Evolutionary conservation across 2,113 vertebrate species (phyloP), one percentile per base, ranked within the genome.

Genomic region (Bufo gargarizans): DNA sequence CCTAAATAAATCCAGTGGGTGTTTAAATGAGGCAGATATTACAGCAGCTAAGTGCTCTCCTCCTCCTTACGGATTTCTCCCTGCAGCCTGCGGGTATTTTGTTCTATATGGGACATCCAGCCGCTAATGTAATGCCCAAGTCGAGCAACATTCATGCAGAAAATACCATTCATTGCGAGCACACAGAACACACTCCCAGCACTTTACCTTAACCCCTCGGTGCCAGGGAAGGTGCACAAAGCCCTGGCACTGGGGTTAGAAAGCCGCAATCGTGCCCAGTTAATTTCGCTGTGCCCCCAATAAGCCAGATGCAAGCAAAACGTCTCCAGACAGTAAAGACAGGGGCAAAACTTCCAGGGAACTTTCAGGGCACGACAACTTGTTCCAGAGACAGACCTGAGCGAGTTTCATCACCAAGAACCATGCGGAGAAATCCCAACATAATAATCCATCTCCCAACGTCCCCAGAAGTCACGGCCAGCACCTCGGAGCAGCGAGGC

Each of bases 1-100:
- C 91, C 87, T 91, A 88, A 92, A 93, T 92, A 94, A 92, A 92
- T 94, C 90, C 90, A 90, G 90, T 89, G 87, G 86, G 89, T 91
- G 92, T 90, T 89, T 86, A 82, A 92, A 90, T 90, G 91, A 91
- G 90, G 92, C 90, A 86, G 91, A 90, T 89, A 91, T 89, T 77
- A 76, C 85, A 92, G 83, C 90, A 91, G 85, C 49, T 69, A 90
- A 90, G 65, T 84, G 90, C 78, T 92, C 91, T 90, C 89, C 61
- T 61, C 82, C 85, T 91, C 86, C 58, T 81, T 90, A 79, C 59
- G 92, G 71, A 91, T 90, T 85, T 65, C 91, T 91, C 55, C 90
- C 89, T 92, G 92, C 90, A 89, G 89, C 89, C 79, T 90, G 14
- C 6, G 90, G 80, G 65, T 76, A 50, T 22, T 59, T 77, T 74